These are phyloP conservation scores for Podilymbus podiceps DNA, from an alignment of 2,113 vertebrate species.

Conservation along the genomic window DNA sequence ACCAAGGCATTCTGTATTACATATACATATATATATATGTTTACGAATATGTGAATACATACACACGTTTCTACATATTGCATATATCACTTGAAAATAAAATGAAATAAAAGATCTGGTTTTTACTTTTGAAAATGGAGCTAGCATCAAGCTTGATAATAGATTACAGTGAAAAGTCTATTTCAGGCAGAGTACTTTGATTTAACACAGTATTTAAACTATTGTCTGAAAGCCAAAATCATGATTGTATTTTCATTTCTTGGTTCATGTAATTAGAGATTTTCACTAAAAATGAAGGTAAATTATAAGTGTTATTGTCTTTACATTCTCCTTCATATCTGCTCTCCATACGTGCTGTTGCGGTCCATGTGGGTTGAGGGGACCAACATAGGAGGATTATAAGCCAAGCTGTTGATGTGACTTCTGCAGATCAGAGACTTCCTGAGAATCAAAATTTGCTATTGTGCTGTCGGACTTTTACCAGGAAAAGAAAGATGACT, in stretches of 20 bases:
- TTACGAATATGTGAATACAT: neutral
- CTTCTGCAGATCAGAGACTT: neutral
- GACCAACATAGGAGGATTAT: neutral
- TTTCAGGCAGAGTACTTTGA: neutral
- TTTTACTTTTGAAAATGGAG: neutral
- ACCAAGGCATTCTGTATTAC: neutral
- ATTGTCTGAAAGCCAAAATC: neutral
- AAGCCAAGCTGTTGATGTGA: neutral
- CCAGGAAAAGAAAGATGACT: neutral
- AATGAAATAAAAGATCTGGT: neutral
- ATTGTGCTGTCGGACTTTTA: neutral
- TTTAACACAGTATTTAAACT: neutral
- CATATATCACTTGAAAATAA: neutral
- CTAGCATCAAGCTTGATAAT: neutral
- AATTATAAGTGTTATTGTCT: neutral
- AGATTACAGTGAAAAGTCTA: neutral
- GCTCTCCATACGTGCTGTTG: neutral
- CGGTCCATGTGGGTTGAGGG: neutral
- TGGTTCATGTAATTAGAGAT: neutral
- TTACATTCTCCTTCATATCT: neutral
- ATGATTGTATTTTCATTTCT: neutral
- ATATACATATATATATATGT: neutral
- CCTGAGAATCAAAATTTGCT: neutral
- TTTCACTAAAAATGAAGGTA: neutral
- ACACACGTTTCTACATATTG: neutral